Base-by-base conservation (phyloP, 2,113 vertebrate species). In the Gymnarchus niloticus region DNA sequence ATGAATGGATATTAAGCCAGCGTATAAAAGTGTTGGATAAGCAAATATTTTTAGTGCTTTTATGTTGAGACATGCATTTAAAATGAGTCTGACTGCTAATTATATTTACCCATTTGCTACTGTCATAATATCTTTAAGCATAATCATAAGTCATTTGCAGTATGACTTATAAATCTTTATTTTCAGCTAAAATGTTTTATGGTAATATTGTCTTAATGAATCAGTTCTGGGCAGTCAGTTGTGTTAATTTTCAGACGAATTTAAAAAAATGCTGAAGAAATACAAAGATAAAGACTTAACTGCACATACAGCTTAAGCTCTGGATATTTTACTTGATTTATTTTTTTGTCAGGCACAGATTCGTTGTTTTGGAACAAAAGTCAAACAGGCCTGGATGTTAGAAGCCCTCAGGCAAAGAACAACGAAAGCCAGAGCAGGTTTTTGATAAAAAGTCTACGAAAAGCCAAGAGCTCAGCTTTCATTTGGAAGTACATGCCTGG, bases 41-140 rank as follows among this genome's bases (percentile, higher is more conserved):
- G 65, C 65, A 37, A 73, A 73, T 73, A 41, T 73, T 73, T 37
- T 41, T 73, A 73, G 65, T 73, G 65, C 65, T 73, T 73, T 73
- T 41, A 73, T 41, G 33, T 73, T 41, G 65, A 73, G 65, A 73
- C 65, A 73, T 0, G 0, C 14, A 73, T 41, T 73, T 41, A 37
- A 73, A 73, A 73, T 73, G 33, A 41, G 41, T 73, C 14, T 33
- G 12, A 69, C 28, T 69, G 5, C 61, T 69, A 69, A 37, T 69
- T 69, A 65, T 69, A 17, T 73, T 73, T 73, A 73, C 33, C 33
- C 33, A 73, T 73, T 41, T 73, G 7, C 65, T 73, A 19, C 65
- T 73, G 28, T 41, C 12, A 73, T 73, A 41, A 73, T 37, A 37
- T 73, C 14, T 69, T 37, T 69, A 69, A 14, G 61, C 28, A 69